These are phyloP conservation scores for Lochmaea crataegi DNA, from an alignment of 2,888 invertebrate species.

Conservation along the genomic window DNA sequence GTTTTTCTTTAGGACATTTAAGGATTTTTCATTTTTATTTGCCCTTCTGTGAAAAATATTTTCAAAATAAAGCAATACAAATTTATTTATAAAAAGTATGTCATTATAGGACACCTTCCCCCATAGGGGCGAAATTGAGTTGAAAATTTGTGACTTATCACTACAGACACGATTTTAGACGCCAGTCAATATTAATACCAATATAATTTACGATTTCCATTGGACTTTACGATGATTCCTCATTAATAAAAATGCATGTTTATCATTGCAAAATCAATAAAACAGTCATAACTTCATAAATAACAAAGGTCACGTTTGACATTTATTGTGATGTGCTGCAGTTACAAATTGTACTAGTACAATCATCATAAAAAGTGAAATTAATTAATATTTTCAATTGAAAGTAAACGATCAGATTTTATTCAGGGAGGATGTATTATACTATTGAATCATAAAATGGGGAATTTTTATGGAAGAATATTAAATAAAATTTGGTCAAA, in stretches of 20 bases:
- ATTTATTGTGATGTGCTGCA: not conserved
- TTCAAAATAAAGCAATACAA: too few species aligned
- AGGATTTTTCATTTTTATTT: too few species aligned
- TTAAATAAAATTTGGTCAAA: too few species aligned
- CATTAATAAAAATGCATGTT: not conserved
- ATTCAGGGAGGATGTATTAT: not conserved
- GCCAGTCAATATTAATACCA: not conserved
- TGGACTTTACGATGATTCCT: not conserved
- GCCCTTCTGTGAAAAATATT: too few species aligned
- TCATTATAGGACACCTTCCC: too few species aligned
- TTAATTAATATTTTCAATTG: not conserved
- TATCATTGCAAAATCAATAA: conserved; percentile 1
- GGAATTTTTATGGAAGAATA: not conserved
- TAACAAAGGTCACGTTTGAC: not conserved
- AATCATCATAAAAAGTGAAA: not conserved
- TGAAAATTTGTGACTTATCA: not conserved
- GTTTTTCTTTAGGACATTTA: too few species aligned
- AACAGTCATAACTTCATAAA: not conserved
- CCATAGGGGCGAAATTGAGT: too few species aligned
- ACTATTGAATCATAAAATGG: not conserved
- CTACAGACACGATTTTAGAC: not conserved
- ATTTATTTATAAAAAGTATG: too few species aligned
- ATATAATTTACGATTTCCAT: not conserved
- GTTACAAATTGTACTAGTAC: not conserved
- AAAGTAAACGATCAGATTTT: not conserved